phyloP scores from a whole-genome alignment of 2,113 vertebrate genomes.

The Tringa solitaria region DNA sequence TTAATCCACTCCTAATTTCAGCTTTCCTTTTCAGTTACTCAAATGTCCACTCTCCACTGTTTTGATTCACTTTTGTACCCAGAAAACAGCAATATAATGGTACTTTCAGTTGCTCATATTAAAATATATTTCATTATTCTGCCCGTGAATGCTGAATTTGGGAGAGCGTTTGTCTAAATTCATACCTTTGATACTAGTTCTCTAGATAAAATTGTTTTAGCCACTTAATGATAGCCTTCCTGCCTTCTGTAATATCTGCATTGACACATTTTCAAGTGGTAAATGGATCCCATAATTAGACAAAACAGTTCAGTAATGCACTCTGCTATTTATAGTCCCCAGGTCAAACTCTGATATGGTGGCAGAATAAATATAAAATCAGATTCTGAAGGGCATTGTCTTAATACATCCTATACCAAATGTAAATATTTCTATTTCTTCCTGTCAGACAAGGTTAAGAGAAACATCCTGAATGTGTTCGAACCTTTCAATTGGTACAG shows the following conservation, averaged over 20 bases:
- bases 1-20: not conserved
- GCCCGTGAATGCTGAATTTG: not conserved
- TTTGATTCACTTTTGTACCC: not conserved
- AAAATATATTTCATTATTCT: not conserved
- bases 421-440: not conserved
- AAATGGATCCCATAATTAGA: not conserved
- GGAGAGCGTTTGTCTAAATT: not conserved
- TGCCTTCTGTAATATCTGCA: not conserved
- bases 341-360: not conserved
- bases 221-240: not conserved
- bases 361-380: not conserved
- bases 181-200: not conserved
- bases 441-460: not conserved
- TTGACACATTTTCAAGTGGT: not conserved
- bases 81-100: not conserved
- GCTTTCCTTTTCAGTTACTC: not conserved
- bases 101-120: not conserved
- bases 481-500: not conserved
- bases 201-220: not conserved
- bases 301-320: not conserved
- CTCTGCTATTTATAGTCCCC: slow-evolving; percentile 1
- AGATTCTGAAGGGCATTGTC: not conserved
- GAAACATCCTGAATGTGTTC: not conserved
- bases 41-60: accelerated
- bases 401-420: not conserved